A percentile compares a stretch with the other conserved stretches of the same genome.
These are phyloP conservation scores for Tragelaphus scriptus DNA, from an alignment of 2,113 vertebrate species.

Conservation along the genomic window DNA sequence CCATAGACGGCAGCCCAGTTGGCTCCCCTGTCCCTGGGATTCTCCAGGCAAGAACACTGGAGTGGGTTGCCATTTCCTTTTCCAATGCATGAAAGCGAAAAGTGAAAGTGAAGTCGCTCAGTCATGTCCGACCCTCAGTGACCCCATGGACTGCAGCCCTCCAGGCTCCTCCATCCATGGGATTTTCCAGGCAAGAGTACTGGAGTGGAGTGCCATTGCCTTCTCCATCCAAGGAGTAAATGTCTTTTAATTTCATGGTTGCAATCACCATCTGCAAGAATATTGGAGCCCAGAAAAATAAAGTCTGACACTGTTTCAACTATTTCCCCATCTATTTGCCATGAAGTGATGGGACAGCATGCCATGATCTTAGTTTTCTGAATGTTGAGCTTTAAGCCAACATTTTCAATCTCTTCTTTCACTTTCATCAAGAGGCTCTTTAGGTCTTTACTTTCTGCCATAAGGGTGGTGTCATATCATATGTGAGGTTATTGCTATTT, in stretches of 20 bases:
- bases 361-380: not conserved
- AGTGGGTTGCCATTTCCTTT: no score
- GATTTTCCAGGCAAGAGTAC: no score
- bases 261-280: not conserved
- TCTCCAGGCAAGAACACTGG: no score
- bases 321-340: not conserved
- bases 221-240: not conserved
- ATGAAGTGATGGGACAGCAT: not conserved
- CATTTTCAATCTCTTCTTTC: not conserved
- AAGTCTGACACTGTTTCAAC: not conserved
- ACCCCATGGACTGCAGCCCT: no score
- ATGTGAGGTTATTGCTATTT: not conserved
- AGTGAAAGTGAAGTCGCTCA: no score
- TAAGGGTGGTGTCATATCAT: not conserved
- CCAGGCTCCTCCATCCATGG: no score
- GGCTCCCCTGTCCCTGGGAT: no score
- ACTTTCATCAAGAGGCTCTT: not conserved
- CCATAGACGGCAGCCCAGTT: no score
- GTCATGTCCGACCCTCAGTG: no score
- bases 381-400: not conserved
- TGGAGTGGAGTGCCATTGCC: no score
- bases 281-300: not conserved
- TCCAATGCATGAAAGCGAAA: no score
- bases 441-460: not conserved
- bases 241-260: not conserved